Base-by-base conservation (phyloP, 2,113 vertebrate species). In the Rhineura floridana region DNA sequence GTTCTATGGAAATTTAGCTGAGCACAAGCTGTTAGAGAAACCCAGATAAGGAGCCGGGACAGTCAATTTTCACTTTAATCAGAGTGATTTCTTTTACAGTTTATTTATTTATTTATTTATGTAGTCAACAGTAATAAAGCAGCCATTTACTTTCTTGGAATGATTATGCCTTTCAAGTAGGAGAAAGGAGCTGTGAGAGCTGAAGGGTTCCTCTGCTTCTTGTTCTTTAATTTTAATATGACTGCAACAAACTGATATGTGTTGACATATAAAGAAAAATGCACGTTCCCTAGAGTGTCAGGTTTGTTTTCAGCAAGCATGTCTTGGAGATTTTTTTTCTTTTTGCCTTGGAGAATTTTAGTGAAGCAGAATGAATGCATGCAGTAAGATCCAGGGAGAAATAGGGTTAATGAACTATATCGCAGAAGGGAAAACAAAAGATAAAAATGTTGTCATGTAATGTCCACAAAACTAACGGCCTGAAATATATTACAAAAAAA, bases 201-300 rank as follows among this genome's bases (percentile, higher is more conserved):
- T 92, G 83, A 9, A 50, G 6, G 48, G 17, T 52, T 44, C 42
- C n/a, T 87, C 92, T 70, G 0, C 78, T 92, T 94, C 93, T 86
- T 76, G 75, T 84, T 85, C 80, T 91, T 89, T 82, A 90, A 90
- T 93, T 94, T 95, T 91, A 88, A 86, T 93, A 94, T 91, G 87
- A 89, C 23, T 92, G 59, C 75, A 93, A 90, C 39, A 95, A 95
- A 95, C 87, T 93, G 78, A 94, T 80, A 48, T 78, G 39, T 87
- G 87, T 81, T 95, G 89, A 89, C 91, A 93, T 28, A 15, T 89
- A 91, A 92, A 93, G 87, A 91, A 92, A 84, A 94, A 90, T 79
- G 3, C 89, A 84, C 8, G 1, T 33, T 93, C 86, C 88, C 25
- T 44, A 65, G 63, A 85, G 88, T 90, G 90, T 87, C 83, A 70